A percentile compares a stretch with the other conserved stretches of the same genome.
Conservation (phyloP, 2,113 vertebrate species). For the Xiphorhynchus elegans region DNA sequence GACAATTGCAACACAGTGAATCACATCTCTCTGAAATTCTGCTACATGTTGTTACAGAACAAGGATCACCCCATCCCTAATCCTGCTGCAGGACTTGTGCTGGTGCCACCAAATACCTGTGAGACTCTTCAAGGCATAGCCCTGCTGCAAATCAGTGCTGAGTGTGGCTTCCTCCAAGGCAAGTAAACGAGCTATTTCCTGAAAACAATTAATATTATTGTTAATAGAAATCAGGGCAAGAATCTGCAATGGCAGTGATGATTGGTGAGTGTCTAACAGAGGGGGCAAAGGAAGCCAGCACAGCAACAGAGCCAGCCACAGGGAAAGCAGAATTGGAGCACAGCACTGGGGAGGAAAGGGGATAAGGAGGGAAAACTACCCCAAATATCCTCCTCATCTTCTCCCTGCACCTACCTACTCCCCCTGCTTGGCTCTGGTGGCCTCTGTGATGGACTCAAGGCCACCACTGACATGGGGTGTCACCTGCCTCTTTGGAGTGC, state of each 20-base stretch:
- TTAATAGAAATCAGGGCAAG: neutral
- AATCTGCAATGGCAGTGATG: neutral
- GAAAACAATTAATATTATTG: neutral
- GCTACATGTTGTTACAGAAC: neutral
- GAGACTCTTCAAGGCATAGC: conserved; percentile 96
- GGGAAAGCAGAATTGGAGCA: neutral
- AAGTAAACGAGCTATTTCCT: conserved; percentile 98
- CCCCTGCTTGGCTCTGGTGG: neutral
- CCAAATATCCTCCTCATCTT: neutral
- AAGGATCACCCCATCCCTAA: neutral
- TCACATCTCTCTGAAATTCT: neutral
- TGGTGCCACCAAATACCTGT: conserved; percentile 80
- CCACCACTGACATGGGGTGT: neutral
- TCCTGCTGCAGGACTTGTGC: neutral
- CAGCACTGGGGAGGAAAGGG: neutral
- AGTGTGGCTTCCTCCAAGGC: conserved; percentile 95
- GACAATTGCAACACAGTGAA: neutral
- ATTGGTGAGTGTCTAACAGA: neutral
- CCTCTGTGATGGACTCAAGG: neutral
- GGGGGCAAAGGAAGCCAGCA: neutral
- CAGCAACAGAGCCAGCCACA: neutral
- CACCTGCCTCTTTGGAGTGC: neutral
- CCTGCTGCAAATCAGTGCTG: conserved; percentile 96
- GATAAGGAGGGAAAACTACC: neutral
- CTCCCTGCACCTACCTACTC: neutral